A percentile compares a stretch with the other conserved stretches of the same genome.
Conservation (phyloP, 2,888 invertebrate species). For the Branchinecta sandiegonensis region DNA sequence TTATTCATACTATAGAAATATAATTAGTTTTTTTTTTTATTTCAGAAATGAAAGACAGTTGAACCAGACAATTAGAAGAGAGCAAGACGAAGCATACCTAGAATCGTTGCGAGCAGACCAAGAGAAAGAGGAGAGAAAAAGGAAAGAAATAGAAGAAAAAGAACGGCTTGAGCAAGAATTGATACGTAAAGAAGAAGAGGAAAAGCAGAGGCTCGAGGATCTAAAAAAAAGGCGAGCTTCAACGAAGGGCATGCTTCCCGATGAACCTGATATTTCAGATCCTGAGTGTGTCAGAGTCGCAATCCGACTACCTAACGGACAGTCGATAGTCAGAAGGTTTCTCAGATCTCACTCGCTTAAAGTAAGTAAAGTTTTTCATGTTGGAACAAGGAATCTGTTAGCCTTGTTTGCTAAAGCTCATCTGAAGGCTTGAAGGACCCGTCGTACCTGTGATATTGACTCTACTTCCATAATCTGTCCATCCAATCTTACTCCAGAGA, state of each 20-base stretch:
- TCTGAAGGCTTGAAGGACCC: too few species aligned
- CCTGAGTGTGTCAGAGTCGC: constrained; percentile 64
- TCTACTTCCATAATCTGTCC: too few species aligned
- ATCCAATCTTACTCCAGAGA: too few species aligned
- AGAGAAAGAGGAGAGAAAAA: constrained; percentile 68
- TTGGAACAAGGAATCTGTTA: neutral
- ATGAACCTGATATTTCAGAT: constrained; percentile 30
- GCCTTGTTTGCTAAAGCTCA: too few species aligned
- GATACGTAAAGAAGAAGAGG: constrained; percentile 39
- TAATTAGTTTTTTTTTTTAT: neutral
- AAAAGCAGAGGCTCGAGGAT: constrained; percentile 35
- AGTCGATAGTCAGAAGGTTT: constrained; percentile 74
- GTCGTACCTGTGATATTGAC: too few species aligned
- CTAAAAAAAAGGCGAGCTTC: constrained; percentile 31
- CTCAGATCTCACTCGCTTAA: constrained; percentile 59
- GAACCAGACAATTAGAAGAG: constrained; percentile 67
- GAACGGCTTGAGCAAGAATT: constrained; percentile 38
- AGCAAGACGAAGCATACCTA: constrained; percentile 87
- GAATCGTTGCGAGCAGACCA: constrained; percentile 83
- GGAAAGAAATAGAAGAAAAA: constrained; percentile 43
- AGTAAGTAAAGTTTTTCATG: constrained; percentile 39
- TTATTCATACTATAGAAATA: too few species aligned
- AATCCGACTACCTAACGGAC: constrained; percentile 80
- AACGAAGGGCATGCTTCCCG: constrained; percentile 23
- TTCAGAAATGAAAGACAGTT: constrained; percentile 59